Conservation (phyloP, 2,113 vertebrate species). For the Leiothrix lutea region DNA sequence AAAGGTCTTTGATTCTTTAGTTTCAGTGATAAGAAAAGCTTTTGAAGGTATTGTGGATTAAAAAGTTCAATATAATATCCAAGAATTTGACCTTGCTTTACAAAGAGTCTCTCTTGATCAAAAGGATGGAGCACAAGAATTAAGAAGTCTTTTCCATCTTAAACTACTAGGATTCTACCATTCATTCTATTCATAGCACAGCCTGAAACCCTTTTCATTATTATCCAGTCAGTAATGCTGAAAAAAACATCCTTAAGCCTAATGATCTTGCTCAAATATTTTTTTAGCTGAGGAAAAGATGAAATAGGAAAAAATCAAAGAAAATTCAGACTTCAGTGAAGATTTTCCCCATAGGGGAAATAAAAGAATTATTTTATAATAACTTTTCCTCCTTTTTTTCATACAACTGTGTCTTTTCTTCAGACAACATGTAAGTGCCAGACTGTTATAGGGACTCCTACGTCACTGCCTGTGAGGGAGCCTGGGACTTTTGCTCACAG, state of each 20-base stretch:
- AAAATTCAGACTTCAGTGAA: neutral
- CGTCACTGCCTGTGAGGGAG: neutral
- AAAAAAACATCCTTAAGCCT: neutral
- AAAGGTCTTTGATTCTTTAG: neutral
- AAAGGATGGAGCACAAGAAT: neutral
- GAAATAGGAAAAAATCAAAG: slow-evolving; percentile 2
- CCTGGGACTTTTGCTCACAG: neutral
- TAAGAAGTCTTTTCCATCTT: slow-evolving; percentile 23
- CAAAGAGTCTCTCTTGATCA: neutral
- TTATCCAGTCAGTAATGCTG: neutral
- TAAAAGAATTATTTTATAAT: neutral
- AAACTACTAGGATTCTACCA: neutral
- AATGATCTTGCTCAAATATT: slow-evolving; percentile 9
- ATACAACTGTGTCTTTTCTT: neutral
- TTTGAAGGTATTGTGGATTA: neutral
- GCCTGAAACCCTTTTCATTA: slow-evolving; percentile 24
- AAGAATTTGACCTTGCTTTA: neutral
- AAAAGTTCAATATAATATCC: neutral
- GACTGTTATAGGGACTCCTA: neutral
- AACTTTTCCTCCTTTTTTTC: neutral
- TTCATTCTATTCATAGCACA: slow-evolving; percentile 13
- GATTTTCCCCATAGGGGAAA: neutral
- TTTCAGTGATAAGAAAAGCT: neutral
- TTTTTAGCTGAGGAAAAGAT: neutral
- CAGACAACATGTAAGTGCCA: neutral